Evolutionary conservation across 2,888 invertebrate genomes (phyloP), one percentile per base, ranked within the genome.

Genomic region (Spilarctia lutea): DNA sequence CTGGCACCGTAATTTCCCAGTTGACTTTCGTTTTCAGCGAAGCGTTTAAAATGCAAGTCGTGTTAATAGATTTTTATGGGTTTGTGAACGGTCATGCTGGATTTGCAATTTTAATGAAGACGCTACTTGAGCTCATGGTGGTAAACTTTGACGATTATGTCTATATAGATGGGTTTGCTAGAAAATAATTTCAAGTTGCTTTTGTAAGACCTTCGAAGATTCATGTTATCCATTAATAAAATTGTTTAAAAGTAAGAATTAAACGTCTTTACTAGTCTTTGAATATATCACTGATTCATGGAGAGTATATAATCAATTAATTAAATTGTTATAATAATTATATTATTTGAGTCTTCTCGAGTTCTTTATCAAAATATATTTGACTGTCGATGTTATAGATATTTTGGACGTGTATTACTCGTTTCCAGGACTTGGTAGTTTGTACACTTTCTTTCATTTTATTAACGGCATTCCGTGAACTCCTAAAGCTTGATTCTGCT

Each of bases 1-100:
- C 42, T 76, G 73, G 65, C 35, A 60, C 66, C 56, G 77, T 81
- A 78, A 85, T 85, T 85, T 85, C 86, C 86, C 85, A 83, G 80
- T 75, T 81, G 86, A 77, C 83, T 83, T 70, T 80, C 74, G 65
- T 75, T 81, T 81, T 76, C 78, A 71, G 63, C 20, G 27, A 65
- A 39, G 45, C 72, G 56, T 80, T 83, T 76, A 74, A 73, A 79
- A 80, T 75, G 48, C 73, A 73, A 66, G 71, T 71, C 39, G 71
- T 75, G 56, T 60, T 78, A 75, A 75, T 78, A 73, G 78, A 73
- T 75, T 75, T 78, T 78, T 75, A 75, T 73, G 65, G 71, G 27
- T 68, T 74, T 24, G 68, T 68, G 76, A 68, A 68, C 42, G 68
- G 65, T 56, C 73, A 76, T 73, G 65, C 68, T 52, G 56, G 72